phyloP scores from a whole-genome alignment of 2,797 vertebrate genomes.

The Crypturellus tataupa region DNA sequence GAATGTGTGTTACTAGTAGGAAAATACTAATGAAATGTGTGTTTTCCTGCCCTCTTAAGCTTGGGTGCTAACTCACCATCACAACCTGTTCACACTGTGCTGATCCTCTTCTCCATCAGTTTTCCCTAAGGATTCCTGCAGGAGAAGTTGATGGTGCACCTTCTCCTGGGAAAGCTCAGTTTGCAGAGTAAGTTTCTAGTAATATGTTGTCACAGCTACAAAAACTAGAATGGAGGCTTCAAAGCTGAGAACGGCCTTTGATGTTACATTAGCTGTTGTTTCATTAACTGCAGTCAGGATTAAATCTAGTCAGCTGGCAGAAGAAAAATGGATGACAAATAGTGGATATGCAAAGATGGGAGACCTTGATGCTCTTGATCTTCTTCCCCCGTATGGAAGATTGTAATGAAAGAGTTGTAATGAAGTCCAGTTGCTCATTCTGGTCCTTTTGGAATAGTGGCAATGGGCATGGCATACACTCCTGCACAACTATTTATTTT shows the following conservation, averaged over 20 bases:
- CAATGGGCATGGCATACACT: background rate
- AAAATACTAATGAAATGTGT: background rate
- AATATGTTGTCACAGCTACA: background rate
- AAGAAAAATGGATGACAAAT: background rate
- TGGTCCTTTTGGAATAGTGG: background rate
- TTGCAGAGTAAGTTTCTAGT: background rate
- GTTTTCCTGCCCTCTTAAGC: background rate
- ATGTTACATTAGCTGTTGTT: background rate
- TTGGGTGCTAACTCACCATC: background rate
- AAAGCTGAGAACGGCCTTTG: conserved; percentile 37
- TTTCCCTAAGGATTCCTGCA: background rate
- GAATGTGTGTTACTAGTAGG: background rate
- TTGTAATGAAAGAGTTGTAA: background rate
- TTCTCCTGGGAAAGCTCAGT: background rate
- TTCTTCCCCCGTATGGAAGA: rapidly evolving
- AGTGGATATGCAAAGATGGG: background rate
- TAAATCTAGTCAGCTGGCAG: background rate
- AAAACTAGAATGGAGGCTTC: background rate
- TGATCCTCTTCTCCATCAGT: background rate
- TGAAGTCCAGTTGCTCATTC: background rate
- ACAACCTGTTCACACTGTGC: rapidly evolving
- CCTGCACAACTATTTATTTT: background rate
- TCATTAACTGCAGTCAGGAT: conserved; percentile 5
- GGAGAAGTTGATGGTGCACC: background rate
- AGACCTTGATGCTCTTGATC: background rate